Conservation (phyloP, 2,113 vertebrate genomes). For the Tupaia tana region DNA sequence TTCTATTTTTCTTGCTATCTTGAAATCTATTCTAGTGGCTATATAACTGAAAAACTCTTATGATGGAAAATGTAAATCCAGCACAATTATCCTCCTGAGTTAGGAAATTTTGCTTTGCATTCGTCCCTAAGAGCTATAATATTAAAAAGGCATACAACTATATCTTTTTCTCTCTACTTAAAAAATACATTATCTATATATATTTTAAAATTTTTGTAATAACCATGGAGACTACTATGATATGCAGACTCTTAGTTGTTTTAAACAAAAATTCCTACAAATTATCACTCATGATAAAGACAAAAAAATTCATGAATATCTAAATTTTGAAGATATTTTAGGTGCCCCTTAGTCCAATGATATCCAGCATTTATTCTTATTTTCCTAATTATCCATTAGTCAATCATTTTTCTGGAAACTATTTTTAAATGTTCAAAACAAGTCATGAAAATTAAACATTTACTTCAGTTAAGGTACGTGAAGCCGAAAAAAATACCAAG, state of each 20-base stretch:
- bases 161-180: neutral
- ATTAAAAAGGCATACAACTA: neutral
- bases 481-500: neutral
- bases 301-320: neutral
- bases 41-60: constrained; percentile 52
- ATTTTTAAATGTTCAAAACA: constrained; percentile 17
- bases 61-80: constrained; percentile 43
- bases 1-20: constrained; percentile 59
- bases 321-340: neutral
- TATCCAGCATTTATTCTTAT: neutral
- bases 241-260: neutral
- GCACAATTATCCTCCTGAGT: neutral
- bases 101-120: neutral
- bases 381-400: neutral
- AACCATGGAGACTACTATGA: neutral
- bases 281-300: neutral
- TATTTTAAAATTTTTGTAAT: neutral
- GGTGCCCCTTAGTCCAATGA: neutral
- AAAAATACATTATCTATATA: neutral
- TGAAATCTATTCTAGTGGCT: constrained; percentile 61
- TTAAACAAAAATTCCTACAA: neutral
- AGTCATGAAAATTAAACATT: neutral
- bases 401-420: neutral
- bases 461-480: neutral
- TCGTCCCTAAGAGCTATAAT: neutral